Evolutionary conservation across 2,113 vertebrate species (phyloP), one percentile per base, ranked within the genome.

Genomic region (Tetrao urogallus): DNA sequence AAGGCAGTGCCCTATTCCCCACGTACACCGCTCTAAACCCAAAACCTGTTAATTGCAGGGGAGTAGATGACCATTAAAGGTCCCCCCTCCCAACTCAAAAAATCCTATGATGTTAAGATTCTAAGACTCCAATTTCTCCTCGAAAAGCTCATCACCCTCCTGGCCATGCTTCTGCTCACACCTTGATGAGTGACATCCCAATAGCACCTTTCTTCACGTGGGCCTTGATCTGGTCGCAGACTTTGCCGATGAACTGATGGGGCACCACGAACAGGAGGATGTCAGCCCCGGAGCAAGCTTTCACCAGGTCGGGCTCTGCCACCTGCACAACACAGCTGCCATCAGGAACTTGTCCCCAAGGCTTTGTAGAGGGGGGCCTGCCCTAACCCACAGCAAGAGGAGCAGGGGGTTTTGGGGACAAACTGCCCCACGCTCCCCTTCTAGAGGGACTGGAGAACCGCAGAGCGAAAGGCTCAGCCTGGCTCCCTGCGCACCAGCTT

Each of bases 171-270:
- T 42, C 56, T 9, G 24, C 84, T 60, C 72, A 4, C 90, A 99
- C 99, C 99, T 99, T 99, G 96, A 99, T 99, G 56, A 99, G 99
- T 1, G 99, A 99, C 96, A 99, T 86, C 38, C 99, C 99, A 9
- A 99, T 95, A 1, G 98, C 87, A 1, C 98, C 98, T 61, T 98
- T 97, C 97, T 99, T 99, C 96, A 99, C 96, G 8, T 98, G 98
- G 67, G 98, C 98, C 96, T 98, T 99, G 93, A 99, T 98, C 96
- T 99, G 98, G 84, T 99, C 99, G 9, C 99, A 99, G 52, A 99
- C 96, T 86, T 97, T 97, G 70, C 97, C 38, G 1, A 99, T 98
- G 86, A 99, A 99, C 97, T 99, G 99, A 92, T 99, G 99, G 10
- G 99, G 99, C 63, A 99, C 98, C 95, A 99, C 99, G 1, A 99